Base-by-base conservation (phyloP, 1,140 invertebrate species). In the Drosophila elegans region DNA sequence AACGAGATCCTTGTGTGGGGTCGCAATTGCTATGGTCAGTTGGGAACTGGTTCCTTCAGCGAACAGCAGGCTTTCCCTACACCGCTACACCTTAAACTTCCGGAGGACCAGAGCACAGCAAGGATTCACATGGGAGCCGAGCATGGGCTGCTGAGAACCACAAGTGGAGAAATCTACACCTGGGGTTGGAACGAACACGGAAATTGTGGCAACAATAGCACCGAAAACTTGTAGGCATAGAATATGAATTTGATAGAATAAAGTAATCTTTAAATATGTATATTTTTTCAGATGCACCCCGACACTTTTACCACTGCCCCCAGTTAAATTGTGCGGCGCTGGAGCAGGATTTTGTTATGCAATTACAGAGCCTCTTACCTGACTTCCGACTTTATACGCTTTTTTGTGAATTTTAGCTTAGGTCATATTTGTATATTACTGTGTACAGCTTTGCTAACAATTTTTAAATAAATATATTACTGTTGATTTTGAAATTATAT, bases 161-260 rank as follows among this genome's bases (percentile, higher is more conserved):
- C 79, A 7, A 60, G 54, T 2, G 94, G 94, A 16, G 92, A 93
- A 45, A 78, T 97, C 3, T 95, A 95, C 63, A 95, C 95, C n/a
- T 97, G 97, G 97, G 97, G 97, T 5, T 98, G 97, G 97, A 98
- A 98, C 93, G 97, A 98, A 78, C 97, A 98, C 93, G 96, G 96
- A 25, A 97, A 97, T 83, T 97, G 97, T 91, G 97, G 97, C 66
- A 96, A 95, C 71, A 95, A 95, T 39, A 92, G 93, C 49, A 94
- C 93, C 3, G 72, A 75, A 25, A 74, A 64, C 64, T 13, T 74
- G 69, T 74, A 63, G 54, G 69, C 1, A 29, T 3, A 7, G 3
- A 13, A 6, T 3, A 38, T 38, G 6, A 21, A 21, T 21, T 21
- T 21, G 16, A 21, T 21, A 21, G 16, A 21, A 0, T 21, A 21